Percentiles rank a stretch among this genome's conserved stretches.
These are phyloP conservation scores for Eilema griseolum DNA, from an alignment of 2,888 invertebrate species.

Conservation along the genomic window DNA sequence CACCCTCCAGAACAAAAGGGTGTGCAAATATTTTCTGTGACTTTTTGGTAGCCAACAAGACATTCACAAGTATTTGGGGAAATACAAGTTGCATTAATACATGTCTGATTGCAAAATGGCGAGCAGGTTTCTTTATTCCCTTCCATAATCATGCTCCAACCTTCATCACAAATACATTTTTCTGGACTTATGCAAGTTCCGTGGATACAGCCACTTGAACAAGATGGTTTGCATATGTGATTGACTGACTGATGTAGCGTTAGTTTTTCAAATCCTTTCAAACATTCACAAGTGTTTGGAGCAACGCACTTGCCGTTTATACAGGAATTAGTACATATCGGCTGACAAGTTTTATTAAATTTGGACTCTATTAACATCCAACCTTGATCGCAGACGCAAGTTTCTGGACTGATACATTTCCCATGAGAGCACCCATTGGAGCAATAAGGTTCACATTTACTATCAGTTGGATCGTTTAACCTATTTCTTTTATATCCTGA, in stretches of 20 bases:
- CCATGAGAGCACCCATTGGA: slow-evolving; percentile 54
- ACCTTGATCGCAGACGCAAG: slow-evolving; percentile 59
- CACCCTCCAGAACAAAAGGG: slow-evolving; percentile 52
- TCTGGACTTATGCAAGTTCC: slow-evolving; percentile 41
- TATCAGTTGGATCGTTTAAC: no score
- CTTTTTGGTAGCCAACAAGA: slow-evolving; percentile 38
- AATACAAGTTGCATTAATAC: slow-evolving; percentile 16
- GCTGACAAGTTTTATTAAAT: slow-evolving; percentile 49
- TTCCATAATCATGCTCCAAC: slow-evolving; percentile 11
- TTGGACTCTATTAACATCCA: slow-evolving; percentile 37
- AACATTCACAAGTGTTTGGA: slow-evolving; percentile 55
- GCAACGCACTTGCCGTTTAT: slow-evolving; percentile 56
- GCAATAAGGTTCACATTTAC: slow-evolving; percentile 34
- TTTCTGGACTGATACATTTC: slow-evolving; percentile 53
- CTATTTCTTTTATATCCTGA: slow-evolving; percentile 9
- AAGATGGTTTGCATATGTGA: slow-evolving; percentile 11
- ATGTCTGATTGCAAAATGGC: slow-evolving; percentile 13
- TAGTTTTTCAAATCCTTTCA: slow-evolving; percentile 43
- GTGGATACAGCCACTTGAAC: slow-evolving; percentile 20
- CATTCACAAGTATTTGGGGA: slow-evolving; percentile 52
- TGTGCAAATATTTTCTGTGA: slow-evolving; percentile 24
- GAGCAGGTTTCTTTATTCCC: slow-evolving; percentile 21
- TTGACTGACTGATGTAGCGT: background rate
- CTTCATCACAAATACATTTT: slow-evolving; percentile 36
- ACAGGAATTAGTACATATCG: slow-evolving; percentile 42